These are phyloP conservation scores for Campylomormyrus tamandua DNA, from an alignment of 2,113 vertebrate species.

Conservation along the genomic window DNA sequence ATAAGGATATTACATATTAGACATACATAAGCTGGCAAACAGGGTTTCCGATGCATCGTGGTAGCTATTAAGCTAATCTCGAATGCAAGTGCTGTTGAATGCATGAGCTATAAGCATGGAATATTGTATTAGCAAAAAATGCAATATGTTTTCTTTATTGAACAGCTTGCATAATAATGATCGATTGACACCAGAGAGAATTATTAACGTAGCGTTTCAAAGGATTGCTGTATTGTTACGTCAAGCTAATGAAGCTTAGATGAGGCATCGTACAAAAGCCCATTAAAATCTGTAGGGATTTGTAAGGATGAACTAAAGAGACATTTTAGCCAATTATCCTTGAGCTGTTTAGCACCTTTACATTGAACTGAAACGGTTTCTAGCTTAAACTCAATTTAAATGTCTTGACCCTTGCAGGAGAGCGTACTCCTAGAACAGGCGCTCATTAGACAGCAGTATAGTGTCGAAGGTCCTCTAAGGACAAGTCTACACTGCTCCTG, in stretches of 20 bases:
- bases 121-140: background rate
- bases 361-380: conserved; percentile 39
- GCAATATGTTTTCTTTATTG: background rate
- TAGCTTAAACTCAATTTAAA: conserved; percentile 20
- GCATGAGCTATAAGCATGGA: background rate
- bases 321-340: conserved; percentile 22
- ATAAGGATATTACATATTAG: background rate
- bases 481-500: background rate
- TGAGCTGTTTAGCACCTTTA: conserved; percentile 44
- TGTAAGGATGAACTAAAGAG: background rate
- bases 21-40: background rate
- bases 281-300: background rate
- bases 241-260: background rate
- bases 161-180: background rate
- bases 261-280: background rate
- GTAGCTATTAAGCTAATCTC: background rate
- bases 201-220: background rate
- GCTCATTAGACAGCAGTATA: conserved; percentile 2
- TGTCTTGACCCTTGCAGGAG: background rate
- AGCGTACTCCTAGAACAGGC: background rate
- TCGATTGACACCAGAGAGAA: background rate
- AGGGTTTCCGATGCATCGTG: background rate
- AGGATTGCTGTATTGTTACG: background rate
- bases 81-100: background rate
- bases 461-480: background rate